Evolutionary conservation across 2,113 vertebrate species (phyloP).

Genomic region (Xerus inauris): DNA sequence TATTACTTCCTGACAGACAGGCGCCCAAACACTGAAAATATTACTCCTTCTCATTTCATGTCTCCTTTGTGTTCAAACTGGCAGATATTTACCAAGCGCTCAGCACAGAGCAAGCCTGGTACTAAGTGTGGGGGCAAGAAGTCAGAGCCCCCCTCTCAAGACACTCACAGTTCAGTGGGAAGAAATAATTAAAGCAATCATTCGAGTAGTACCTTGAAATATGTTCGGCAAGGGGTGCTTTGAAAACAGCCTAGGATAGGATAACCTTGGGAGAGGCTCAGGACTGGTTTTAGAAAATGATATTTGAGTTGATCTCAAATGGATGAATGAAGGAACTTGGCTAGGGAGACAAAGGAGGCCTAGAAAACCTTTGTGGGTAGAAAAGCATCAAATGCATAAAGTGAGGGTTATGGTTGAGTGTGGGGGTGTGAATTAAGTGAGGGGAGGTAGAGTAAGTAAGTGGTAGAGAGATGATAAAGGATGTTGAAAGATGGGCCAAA

Average conservation of each 20-base stretch:
- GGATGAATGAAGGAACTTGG: neutral
- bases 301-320: neutral
- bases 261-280: neutral
- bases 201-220: neutral
- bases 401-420: neutral
- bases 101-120: accelerated
- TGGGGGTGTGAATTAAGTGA: neutral
- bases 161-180: neutral
- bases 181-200: neutral
- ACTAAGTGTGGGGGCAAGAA: neutral
- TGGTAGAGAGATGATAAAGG: neutral
- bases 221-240: neutral
- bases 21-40: neutral
- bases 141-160: neutral
- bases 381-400: neutral
- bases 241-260: neutral
- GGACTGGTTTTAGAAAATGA: neutral
- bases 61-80: neutral
- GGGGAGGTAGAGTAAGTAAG: neutral
- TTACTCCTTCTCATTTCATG: neutral
- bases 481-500: neutral
- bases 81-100: neutral
- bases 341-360: neutral
- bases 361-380: neutral
- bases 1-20: slow-evolving; percentile 46